Percentiles rank a stretch among this genome's conserved stretches.
These are phyloP conservation scores for Lumbricus terrestris DNA, from an alignment of 2,888 invertebrate genomes.

Conservation along the genomic window DNA sequence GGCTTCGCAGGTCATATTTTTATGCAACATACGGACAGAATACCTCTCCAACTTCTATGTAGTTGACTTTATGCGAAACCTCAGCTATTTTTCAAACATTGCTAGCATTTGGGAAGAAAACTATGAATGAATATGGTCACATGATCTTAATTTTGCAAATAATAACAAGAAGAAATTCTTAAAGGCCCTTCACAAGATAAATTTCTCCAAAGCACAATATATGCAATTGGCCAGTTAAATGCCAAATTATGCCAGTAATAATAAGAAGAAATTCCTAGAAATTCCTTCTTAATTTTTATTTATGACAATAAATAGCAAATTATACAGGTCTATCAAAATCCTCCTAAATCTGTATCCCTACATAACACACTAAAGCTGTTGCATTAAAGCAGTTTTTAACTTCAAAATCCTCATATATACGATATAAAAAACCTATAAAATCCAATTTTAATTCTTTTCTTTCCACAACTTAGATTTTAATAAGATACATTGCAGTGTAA, in stretches of 20 bases:
- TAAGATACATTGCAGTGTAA: not conserved
- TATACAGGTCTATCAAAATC: no score
- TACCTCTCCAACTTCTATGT: not conserved
- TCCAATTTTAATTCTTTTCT: not conserved
- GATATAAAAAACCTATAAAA: no score
- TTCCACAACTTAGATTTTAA: not conserved
- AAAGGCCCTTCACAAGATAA: not conserved
- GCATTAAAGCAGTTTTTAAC: no score
- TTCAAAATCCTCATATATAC: no score
- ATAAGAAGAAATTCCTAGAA: no score
- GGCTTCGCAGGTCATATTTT: not conserved
- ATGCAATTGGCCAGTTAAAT: not conserved
- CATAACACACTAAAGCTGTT: no score
- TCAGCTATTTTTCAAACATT: not conserved
- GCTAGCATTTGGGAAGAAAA: not conserved
- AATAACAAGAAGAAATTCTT: not conserved
- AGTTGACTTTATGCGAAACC: not conserved
- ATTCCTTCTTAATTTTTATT: no score
- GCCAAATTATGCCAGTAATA: not conserved
- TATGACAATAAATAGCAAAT: not conserved
- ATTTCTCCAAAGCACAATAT: not conserved
- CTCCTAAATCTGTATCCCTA: no score
- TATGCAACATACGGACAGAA: not conserved
- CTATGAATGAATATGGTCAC: not conserved
- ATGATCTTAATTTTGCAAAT: not conserved